Conservation (phyloP, 2,113 vertebrate genomes). For the Drymodes brunneopygia region DNA sequence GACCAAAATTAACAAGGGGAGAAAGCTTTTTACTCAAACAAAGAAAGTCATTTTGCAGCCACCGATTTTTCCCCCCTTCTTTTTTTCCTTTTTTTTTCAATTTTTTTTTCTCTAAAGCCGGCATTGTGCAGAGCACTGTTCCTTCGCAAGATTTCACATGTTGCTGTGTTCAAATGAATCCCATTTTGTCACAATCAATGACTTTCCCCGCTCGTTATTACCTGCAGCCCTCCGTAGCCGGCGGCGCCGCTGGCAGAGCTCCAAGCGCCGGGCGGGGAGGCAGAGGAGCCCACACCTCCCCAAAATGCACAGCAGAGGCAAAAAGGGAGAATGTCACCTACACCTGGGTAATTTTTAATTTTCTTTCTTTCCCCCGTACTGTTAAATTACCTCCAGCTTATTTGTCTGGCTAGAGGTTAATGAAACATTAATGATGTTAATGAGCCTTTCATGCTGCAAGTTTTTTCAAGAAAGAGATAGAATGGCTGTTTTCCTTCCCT, state of each 20-base stretch:
- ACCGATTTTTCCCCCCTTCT: rapidly evolving
- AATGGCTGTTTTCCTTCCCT: slow-evolving; percentile 79
- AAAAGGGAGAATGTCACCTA: slow-evolving; percentile 66
- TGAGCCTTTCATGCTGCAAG: slow-evolving; percentile 73
- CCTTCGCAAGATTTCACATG: slow-evolving; percentile 48
- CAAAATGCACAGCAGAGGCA: background rate
- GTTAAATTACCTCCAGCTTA: slow-evolving; percentile 75
- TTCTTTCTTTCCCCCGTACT: slow-evolving; percentile 23
- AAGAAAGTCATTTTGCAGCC: slow-evolving; percentile 51
- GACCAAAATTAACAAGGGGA: background rate
- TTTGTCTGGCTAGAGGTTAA: slow-evolving; percentile 81
- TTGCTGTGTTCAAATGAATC: slow-evolving; percentile 52
- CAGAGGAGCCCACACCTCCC: slow-evolving; percentile 4
- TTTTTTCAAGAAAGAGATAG: slow-evolving; percentile 77
- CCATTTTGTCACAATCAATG: slow-evolving; percentile 68
- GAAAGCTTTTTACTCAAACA: slow-evolving; percentile 37
- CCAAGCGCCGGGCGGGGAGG: background rate
- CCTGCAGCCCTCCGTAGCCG: slow-evolving; percentile 23
- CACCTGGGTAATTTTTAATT: slow-evolving; percentile 72
- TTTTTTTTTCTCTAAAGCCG: background rate
- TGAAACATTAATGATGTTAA: slow-evolving; percentile 81
- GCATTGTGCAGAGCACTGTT: background rate
- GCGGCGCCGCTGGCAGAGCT: slow-evolving; percentile 40
- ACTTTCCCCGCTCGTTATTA: slow-evolving; percentile 50
- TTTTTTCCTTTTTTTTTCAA: too few relatives aligned